phyloP scores from a whole-genome alignment of 1,140 invertebrate species.

The Trissolcus basalis region DNA sequence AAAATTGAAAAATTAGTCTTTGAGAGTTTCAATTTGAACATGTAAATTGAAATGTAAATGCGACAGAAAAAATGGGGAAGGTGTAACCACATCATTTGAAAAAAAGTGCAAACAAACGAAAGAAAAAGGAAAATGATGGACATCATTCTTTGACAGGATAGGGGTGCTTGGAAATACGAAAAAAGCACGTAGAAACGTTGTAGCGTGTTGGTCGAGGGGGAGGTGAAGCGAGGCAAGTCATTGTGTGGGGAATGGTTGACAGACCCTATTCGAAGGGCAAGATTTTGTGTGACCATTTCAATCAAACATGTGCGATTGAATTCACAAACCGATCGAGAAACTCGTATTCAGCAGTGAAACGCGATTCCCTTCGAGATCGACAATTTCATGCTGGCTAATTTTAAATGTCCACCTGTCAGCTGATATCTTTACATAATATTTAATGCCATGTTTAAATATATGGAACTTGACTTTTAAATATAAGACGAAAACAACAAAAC shows the following conservation, averaged over 20 bases:
- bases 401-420: slow-evolving; percentile 1
- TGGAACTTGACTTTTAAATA: too few species aligned
- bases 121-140: slow-evolving; percentile 31
- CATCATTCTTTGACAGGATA: slow-evolving; percentile 32
- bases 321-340: slow-evolving; percentile 2
- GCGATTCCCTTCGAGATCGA: too few species aligned
- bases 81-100: slow-evolving; percentile 1
- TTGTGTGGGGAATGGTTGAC: slow-evolving; percentile 39
- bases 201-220: slow-evolving; percentile 11
- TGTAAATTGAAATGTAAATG: too few species aligned
- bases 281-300: slow-evolving; percentile 33
- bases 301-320: slow-evolving; percentile 23
- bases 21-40: too few species aligned
- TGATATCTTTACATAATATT: not conserved
- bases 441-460: too few species aligned
- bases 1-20: too few species aligned
- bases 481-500: too few species aligned
- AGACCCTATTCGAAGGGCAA: slow-evolving; percentile 10
- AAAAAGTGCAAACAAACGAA: slow-evolving; percentile 12
- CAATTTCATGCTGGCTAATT: slow-evolving; percentile 9
- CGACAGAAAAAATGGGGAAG: too few species aligned
- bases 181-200: slow-evolving; percentile 15
- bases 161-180: slow-evolving; percentile 34
- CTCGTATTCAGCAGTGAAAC: too few species aligned
- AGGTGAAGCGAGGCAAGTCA: slow-evolving; percentile 16